Evolutionary conservation across 2,113 vertebrate species (phyloP), one percentile per base, ranked within the genome.

Genomic region (Passer montanus): DNA sequence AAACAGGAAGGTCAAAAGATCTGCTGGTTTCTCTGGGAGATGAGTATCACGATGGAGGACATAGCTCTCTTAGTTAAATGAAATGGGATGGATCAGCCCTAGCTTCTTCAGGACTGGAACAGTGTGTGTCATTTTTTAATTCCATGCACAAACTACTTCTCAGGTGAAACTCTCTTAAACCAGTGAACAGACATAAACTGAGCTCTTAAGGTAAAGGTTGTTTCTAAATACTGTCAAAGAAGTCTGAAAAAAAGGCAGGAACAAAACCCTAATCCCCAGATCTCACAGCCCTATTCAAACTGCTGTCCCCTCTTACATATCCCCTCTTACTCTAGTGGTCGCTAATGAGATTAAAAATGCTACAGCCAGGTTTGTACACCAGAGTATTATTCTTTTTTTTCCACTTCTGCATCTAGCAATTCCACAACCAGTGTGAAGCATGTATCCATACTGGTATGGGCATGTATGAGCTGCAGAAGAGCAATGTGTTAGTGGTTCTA

Each of bases 1-100:
- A 81, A 49, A 37, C 35, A 90, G 68, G 79, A 93, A 94, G 79
- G 83, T 72, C 80, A 93, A 70, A 84, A 86, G 33, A 81, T 39
- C 53, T 90, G 44, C n/a, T 84, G 28, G 20, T 30, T 90, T 92
- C 60, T 55, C 68, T 28, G 15, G 64, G 39, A 83, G n/a, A 83
- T 28, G 13, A 59, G 39, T 64, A 72, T 53, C 33, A 84, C 14
- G n/a, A 88, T 13, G 20, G 31, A 91, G 35, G 31, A 77, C 22
- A 62, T 0, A 77, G 41, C 10, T 39, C 23, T 60, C 44, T 70
- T 62, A 82, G 63, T 46, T 43, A 87, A 68, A 87, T 37, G 16
- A 76, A 83, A 3, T 44, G 28, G 9, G 55, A 72, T 23, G 3
- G 30, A 84, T 59, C 33, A 85, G 43, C 18, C 16, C 30, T 27